These are phyloP conservation scores for Toxotes chatareus DNA, from an alignment of 2,113 vertebrate species.

Conservation along the genomic window DNA sequence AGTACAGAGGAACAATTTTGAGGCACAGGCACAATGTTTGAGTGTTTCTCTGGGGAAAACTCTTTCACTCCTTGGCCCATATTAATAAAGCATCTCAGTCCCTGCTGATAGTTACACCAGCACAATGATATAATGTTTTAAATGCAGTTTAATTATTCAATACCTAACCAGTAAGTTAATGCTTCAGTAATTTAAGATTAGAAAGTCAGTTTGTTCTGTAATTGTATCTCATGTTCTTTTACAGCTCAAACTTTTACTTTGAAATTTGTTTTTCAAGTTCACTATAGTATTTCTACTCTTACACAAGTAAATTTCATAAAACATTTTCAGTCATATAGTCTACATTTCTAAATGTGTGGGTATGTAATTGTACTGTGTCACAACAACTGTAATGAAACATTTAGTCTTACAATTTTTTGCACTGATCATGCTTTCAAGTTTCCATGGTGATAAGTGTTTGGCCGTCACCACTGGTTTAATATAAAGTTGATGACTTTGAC, in stretches of 20 bases:
- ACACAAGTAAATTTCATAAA: background rate
- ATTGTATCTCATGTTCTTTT: background rate
- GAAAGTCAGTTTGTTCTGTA: background rate
- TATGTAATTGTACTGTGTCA: background rate
- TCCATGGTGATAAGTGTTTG: slow-evolving; percentile 37
- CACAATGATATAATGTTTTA: background rate
- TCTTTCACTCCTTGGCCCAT: background rate
- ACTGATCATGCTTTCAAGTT: slow-evolving; percentile 8
- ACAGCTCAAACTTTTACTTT: background rate
- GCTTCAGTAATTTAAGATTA: background rate
- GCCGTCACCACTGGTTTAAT: background rate
- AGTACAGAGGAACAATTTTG: too few species aligned
- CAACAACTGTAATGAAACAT: background rate
- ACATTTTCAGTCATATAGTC: background rate
- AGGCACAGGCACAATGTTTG: background rate
- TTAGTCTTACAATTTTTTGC: slow-evolving; percentile 3
- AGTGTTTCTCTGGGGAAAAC: background rate
- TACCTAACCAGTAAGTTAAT: background rate
- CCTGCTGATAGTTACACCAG: background rate
- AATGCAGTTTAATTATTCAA: background rate
- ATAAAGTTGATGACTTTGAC: slow-evolving; percentile 14
- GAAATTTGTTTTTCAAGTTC: background rate
- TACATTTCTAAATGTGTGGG: background rate
- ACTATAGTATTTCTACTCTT: background rate
- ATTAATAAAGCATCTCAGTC: background rate